These are phyloP conservation scores for Anguilla japonica DNA, from an alignment of 2,113 vertebrate species.

Conservation along the genomic window DNA sequence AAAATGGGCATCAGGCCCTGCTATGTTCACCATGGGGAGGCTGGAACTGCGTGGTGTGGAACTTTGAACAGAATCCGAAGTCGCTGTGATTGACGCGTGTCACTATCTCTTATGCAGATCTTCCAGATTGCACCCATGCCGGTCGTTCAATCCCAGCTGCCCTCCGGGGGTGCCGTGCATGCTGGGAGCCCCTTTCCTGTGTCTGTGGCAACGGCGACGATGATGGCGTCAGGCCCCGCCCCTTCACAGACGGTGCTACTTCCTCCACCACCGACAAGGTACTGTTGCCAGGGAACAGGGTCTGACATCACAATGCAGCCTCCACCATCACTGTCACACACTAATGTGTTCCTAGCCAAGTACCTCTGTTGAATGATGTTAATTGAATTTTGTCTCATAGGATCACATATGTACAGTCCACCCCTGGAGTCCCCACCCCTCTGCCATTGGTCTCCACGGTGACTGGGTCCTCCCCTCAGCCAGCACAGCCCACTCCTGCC, in stretches of 20 bases:
- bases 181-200: slow-evolving; percentile 74
- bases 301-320: slow-evolving; percentile 47
- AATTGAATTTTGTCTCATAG: slow-evolving; percentile 54
- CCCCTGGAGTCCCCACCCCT: slow-evolving; percentile 75
- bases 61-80: neutral
- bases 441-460: slow-evolving; percentile 71
- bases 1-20: neutral
- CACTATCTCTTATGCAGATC: slow-evolving; percentile 64
- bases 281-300: slow-evolving; percentile 59
- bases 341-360: neutral
- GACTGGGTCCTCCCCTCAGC: slow-evolving; percentile 70
- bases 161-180: slow-evolving; percentile 65
- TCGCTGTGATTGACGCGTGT: neutral
- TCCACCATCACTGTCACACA: neutral
- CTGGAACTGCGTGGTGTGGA: neutral
- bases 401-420: slow-evolving; percentile 88
- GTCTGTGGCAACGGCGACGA: slow-evolving; percentile 73
- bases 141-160: slow-evolving; percentile 75
- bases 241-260: slow-evolving; percentile 83
- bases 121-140: slow-evolving; percentile 87
- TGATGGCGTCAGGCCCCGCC: slow-evolving; percentile 71
- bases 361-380: neutral
- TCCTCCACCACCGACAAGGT: slow-evolving; percentile 83
- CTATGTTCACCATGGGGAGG: neutral
- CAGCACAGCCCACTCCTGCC: slow-evolving; percentile 67